Base-by-base conservation (phyloP, 2,888 invertebrate genomes). In the Eueremaeus valkanovi region DNA sequence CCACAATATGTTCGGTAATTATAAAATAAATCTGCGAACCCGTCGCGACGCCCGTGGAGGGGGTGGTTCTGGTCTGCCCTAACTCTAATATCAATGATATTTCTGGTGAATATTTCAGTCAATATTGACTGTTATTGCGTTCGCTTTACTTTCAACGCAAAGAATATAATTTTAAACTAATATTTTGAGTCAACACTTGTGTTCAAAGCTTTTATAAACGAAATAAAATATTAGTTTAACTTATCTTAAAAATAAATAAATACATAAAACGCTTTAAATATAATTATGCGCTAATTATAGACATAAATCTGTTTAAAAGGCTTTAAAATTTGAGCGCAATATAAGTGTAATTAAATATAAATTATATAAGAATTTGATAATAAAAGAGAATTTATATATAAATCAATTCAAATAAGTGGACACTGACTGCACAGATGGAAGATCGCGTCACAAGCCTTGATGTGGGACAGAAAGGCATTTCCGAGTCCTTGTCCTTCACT, bases 401-500 rank as follows among this genome's bases (percentile, higher is more conserved):
- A 73, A 21, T 36, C 55, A 16, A 74, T 55, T 70, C 36, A 68
- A 13, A 21, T 8, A 5, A 66, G 9, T 36, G n/a, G n/a, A 24
- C 66, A 90, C 93, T 90, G 86, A 95, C 99, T 90, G 82, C 94
- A 92, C 79, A 99, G 88, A 85, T 99, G 96, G 83, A 98, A 98
- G 81, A 99, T 90, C 55, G 96, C 95, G 85, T 99, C 99, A 83
- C 99, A 99, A 21, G 97, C 98, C 83, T 91, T 93, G 82, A 99
- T 98, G 85, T 99, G 96, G 6, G 98, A 96, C 66, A 99, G 88
- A 85, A 99, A 99, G 78, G 95, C 96, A 84, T 99, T 99, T 81
- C 99, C 99, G 75, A 99, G 87, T 1, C 99, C 97, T 84, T 97
- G 94, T 0, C 99, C 99, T 83, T 98, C 96, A 3, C 95, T 92